phyloP scores from a whole-genome alignment of 2,797 vertebrate species.

The Acipenser oxyrinchus region DNA sequence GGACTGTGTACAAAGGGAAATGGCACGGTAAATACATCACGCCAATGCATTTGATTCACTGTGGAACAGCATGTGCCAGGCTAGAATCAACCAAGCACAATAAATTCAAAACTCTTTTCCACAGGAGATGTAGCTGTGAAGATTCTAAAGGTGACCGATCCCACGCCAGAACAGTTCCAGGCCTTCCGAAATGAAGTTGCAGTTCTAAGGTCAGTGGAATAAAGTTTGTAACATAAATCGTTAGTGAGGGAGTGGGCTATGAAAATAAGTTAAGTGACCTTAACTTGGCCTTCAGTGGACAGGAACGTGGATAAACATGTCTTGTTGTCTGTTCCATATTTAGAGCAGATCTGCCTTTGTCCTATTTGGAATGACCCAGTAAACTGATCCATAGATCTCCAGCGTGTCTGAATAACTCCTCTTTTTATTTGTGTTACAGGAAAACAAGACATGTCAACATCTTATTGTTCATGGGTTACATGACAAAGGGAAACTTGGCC shows the following conservation, averaged over 20 bases:
- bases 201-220: slow-evolving; percentile 73
- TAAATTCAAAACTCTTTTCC: slow-evolving; percentile 3
- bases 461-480: slow-evolving; percentile 97
- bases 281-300: not conserved
- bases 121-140: slow-evolving; percentile 95
- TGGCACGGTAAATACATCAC: slow-evolving; percentile 82
- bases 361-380: too few relatives aligned
- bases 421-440: slow-evolving; percentile 46
- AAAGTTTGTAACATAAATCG: too few relatives aligned
- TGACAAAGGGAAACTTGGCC: slow-evolving; percentile 94
- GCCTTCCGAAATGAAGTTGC: slow-evolving; percentile 98
- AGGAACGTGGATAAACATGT: too few relatives aligned
- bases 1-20: slow-evolving; percentile 96
- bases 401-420: not conserved
- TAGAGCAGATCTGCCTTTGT: too few relatives aligned
- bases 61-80: too few relatives aligned
- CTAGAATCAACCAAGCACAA: too few relatives aligned
- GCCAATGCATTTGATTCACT: too few relatives aligned
- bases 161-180: slow-evolving; percentile 94
- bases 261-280: too few relatives aligned
- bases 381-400: too few relatives aligned
- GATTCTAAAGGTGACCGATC: slow-evolving; percentile 90
- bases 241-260: too few relatives aligned
- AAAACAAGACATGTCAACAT: slow-evolving; percentile 98
- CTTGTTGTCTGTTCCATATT: not conserved